Percentiles rank a stretch among this genome's conserved stretches.
These are phyloP conservation scores for Ptychoptera contaminata DNA, from an alignment of 2,888 invertebrate genomes.

Conservation along the genomic window DNA sequence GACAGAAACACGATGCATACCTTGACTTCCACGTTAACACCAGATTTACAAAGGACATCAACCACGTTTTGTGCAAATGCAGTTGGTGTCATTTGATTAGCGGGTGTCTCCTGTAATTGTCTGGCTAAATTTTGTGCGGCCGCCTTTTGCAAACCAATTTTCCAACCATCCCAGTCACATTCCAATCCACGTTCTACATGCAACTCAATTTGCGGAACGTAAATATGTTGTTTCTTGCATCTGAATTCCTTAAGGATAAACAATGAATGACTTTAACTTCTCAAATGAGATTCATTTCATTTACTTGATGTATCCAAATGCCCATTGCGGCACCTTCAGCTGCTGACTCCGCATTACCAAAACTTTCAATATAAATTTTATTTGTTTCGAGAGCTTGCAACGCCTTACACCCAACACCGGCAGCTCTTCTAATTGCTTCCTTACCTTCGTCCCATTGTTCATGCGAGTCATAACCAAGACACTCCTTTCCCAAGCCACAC, in stretches of 20 bases:
- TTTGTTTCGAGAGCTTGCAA: slow-evolving; percentile 34
- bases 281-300: no score
- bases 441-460: slow-evolving; percentile 52
- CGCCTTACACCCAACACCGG: slow-evolving; percentile 36
- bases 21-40: slow-evolving; percentile 11
- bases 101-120: slow-evolving; percentile 54
- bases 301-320: slow-evolving; percentile 41
- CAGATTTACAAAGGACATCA: slow-evolving; percentile 16
- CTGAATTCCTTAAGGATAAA: slow-evolving; percentile 37
- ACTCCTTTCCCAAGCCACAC: slow-evolving; percentile 48
- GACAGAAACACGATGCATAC: slow-evolving; percentile 16
- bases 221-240: background rate
- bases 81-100: slow-evolving; percentile 58
- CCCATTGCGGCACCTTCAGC: slow-evolving; percentile 53
- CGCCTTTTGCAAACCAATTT: slow-evolving; percentile 46
- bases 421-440: slow-evolving; percentile 50
- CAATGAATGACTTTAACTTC: no score
- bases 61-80: slow-evolving; percentile 37
- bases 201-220: slow-evolving; percentile 18
- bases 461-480: slow-evolving; percentile 39
- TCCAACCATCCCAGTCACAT: slow-evolving; percentile 46
- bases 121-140: slow-evolving; percentile 60
- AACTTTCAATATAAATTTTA: slow-evolving; percentile 47
- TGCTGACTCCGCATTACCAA: slow-evolving; percentile 54
- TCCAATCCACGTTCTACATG: slow-evolving; percentile 15